phyloP scores from a whole-genome alignment of 92 coral and sea anemone genomes.

The Parazoanthus swiftii region DNA sequence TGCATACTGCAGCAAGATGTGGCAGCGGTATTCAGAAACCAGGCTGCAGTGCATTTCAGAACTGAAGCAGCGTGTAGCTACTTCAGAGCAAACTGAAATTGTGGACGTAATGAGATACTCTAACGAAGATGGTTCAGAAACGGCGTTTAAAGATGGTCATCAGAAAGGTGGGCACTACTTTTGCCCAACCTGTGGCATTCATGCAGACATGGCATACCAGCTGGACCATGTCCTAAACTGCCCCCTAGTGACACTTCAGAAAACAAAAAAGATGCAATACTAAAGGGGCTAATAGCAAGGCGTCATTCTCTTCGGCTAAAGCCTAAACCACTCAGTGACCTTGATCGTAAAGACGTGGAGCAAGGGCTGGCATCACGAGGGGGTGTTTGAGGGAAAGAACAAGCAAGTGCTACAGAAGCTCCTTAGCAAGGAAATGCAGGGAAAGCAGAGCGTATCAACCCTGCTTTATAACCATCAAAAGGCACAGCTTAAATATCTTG shows the following conservation, averaged over 20 bases:
- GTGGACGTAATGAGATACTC: slow-evolving; percentile 40
- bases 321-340: too few species aligned
- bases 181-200: slow-evolving; percentile 48
- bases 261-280: too few species aligned
- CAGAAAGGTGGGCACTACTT: slow-evolving; percentile 16
- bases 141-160: slow-evolving; percentile 42
- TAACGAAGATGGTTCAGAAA: slow-evolving; percentile 54
- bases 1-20: slow-evolving; percentile 54
- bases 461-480: slow-evolving; percentile 42
- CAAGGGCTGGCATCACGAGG: too few species aligned
- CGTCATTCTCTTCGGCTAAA: too few species aligned
- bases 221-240: slow-evolving; percentile 51
- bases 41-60: slow-evolving; percentile 39
- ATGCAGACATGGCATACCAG: slow-evolving; percentile 37
- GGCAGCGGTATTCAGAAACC: slow-evolving; percentile 58
- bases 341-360: too few species aligned
- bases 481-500: slow-evolving; percentile 38
- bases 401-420: neutral
- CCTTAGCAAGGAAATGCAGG: slow-evolving; percentile 45
- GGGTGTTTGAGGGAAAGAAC: too few species aligned
- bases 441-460: slow-evolving; percentile 52
- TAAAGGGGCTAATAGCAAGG: too few species aligned
- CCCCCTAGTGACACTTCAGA: slow-evolving; percentile 36
- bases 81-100: neutral
- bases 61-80: neutral